Evolutionary conservation across 2,797 vertebrate genomes (phyloP), one percentile per base, ranked within the genome.

Genomic region (Harpagifer antarcticus): DNA sequence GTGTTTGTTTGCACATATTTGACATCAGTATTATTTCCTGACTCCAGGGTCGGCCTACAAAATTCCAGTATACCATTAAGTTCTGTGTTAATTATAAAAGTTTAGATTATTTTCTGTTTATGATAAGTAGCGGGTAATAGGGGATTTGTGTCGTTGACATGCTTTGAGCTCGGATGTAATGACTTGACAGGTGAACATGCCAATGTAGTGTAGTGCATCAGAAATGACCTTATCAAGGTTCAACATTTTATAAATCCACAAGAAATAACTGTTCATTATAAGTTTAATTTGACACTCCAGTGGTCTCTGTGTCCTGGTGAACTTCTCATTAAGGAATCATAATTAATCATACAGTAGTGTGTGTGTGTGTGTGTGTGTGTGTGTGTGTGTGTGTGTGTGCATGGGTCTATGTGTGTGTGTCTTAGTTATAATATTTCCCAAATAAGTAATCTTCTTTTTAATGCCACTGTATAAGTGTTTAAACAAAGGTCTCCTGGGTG

Each of bases 261-360:
- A 85, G 55, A 89, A 90, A 82, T 84, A 64, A 76, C 71, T 72
- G 84, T 86, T 91, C 83, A 90, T 92, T 86, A 88, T 74, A 81
- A 74, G 68, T 90, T 91, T 89, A 89, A 91, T 93, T 91, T 92
- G 86, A 89, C 89, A 91, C 88, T 92, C 86, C 86, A 91, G 61
- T 88, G 88, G 90, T 68, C 81, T 90, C 81, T 90, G 87, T 83
- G 87, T 87, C 88, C 74, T 78, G 75, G 74, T 87, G 81, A 87
- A 91, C 85, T 86, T 88, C 85, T 87, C 82, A 90, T 92, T 88
- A 87, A 79, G 74, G 75, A 81, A 85, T 88, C 78, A 75, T 88
- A 91, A 92, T 92, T 87, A 89, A 90, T 89, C 87, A 88, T 64
- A 31, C 27, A 27, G 27, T 27, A 5, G 6, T 37, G 33, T 37